These are phyloP conservation scores for Hippoglossus stenolepis DNA, from an alignment of 2,113 vertebrate species.

Conservation along the genomic window DNA sequence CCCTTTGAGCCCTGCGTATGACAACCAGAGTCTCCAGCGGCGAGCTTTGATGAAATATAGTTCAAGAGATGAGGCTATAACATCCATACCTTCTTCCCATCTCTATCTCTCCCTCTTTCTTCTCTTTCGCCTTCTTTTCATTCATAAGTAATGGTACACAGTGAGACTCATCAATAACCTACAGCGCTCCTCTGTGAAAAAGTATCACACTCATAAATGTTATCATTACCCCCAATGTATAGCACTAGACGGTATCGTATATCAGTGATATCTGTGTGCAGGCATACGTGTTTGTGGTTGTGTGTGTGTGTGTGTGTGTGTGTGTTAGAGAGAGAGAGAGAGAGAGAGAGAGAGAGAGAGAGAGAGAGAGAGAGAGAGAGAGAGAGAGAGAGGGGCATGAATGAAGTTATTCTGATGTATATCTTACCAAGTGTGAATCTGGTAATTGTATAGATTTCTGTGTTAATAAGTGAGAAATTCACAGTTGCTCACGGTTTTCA, in stretches of 20 bases:
- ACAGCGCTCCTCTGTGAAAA: conserved; percentile 66
- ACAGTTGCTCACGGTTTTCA: background rate
- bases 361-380: background rate
- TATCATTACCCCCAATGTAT: conserved; percentile 75
- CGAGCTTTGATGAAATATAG: conserved; percentile 81
- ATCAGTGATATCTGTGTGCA: conserved; percentile 49
- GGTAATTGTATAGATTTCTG: conserved; percentile 30
- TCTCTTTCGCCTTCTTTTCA: conserved; percentile 71
- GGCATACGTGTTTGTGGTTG: conserved; percentile 21
- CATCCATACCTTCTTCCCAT: conserved; percentile 73
- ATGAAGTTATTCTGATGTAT: conserved; percentile 45
- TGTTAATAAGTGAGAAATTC: conserved; percentile 33
- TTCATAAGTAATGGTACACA: conserved; percentile 81
- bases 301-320: background rate
- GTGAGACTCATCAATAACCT: conserved; percentile 80
- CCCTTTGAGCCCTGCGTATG: conserved; percentile 43
- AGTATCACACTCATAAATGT: conserved; percentile 77
- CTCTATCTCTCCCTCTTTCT: conserved; percentile 41
- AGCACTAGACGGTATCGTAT: conserved; percentile 49
- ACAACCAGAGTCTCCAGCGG: conserved; percentile 57
- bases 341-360: conserved; percentile 8
- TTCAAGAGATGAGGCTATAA: conserved; percentile 70
- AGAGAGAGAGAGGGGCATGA: conserved; percentile 15
- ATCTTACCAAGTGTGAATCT: conserved; percentile 19
- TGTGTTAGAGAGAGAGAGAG: conserved; percentile 4